Base-by-base conservation (phyloP, 1,140 invertebrate genomes). In the Thaumetopoea pityocampa region DNA sequence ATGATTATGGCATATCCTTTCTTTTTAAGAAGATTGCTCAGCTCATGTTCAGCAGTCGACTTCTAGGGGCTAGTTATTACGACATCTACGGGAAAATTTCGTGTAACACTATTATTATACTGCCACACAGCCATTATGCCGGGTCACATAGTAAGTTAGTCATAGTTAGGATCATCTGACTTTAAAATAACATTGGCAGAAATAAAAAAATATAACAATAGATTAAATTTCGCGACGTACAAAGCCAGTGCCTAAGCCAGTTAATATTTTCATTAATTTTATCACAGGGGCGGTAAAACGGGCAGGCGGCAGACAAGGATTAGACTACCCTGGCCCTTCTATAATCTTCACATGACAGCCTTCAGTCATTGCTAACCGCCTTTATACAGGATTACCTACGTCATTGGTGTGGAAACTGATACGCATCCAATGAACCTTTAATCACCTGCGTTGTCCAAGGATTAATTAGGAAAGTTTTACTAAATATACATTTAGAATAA, bases 391-490 rank as follows among this genome's bases (percentile, higher is more conserved):
- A 56, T 62, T 62, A 57, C 9, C 34, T 12, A 36, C 19, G 30
- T 50, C 53, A 48, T 53, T 62, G 43, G 49, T 53, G 47, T 62
- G 58, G 50, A 53, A 62, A 51, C 38, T 32, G 50, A 52, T 51
- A 50, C 19, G 34, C 47, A 30, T 15, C 9, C 6, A 28, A 35
- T 35, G 19, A 23, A 23, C 12, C 29, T 26, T 35, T 38, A 50
- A 55, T 51, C 47, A 47, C 47, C 51, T 49, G 51, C 19, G 35
- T 42, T 45, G 41, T 47, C 40, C 46, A 36, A 29, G 36, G 42
- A 45, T 36, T 47, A 20, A 26, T n/a, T 7, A 10, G 17, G 34
- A 10, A 6, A 40, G 30, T 42, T 42, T 42, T n/a, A 23, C 20
- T 19, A 19, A 26, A 26, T 18, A 14, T 23, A 28, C 16, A n/a